Evolutionary conservation across 2,113 vertebrate genomes (phyloP).

Genomic region (Xerus inauris): DNA sequence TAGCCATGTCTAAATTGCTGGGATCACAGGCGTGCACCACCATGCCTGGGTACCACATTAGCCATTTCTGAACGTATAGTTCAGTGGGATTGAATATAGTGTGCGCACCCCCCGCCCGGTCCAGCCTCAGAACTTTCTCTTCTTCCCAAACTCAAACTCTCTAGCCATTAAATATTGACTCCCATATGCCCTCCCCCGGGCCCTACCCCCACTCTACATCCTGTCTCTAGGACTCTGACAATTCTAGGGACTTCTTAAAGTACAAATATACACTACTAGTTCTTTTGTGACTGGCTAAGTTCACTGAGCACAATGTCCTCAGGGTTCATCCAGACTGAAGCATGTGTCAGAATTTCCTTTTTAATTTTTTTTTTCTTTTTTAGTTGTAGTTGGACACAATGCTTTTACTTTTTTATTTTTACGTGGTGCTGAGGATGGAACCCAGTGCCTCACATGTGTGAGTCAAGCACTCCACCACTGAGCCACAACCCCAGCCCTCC

Average conservation of each 20-base stretch:
- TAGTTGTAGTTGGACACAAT: too few relatives aligned
- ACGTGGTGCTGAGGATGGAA: too few relatives aligned
- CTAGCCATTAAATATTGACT: not conserved
- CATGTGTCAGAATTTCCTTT: not conserved
- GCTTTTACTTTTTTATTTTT: too few relatives aligned
- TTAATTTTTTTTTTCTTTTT: too few relatives aligned
- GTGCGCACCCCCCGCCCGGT: not conserved
- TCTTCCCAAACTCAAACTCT: not conserved
- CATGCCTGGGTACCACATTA: not conserved
- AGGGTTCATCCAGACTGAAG: not conserved
- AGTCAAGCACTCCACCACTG: too few relatives aligned
- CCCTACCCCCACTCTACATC: not conserved
- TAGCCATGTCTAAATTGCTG: too few relatives aligned
- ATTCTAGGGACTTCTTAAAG: fast-evolving
- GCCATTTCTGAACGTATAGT: fast-evolving
- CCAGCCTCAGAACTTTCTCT: not conserved
- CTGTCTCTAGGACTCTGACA: too few relatives aligned
- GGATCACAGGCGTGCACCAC: too few relatives aligned
- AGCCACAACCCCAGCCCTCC: too few relatives aligned
- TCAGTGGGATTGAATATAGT: fast-evolving
- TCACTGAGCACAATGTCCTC: not conserved
- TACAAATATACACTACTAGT: too few relatives aligned
- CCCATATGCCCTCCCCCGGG: fast-evolving
- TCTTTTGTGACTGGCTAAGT: not conserved
- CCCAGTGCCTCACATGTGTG: too few relatives aligned